These are phyloP conservation scores for Corythaixoides concolor DNA, from an alignment of 2,113 vertebrate species.

Conservation along the genomic window DNA sequence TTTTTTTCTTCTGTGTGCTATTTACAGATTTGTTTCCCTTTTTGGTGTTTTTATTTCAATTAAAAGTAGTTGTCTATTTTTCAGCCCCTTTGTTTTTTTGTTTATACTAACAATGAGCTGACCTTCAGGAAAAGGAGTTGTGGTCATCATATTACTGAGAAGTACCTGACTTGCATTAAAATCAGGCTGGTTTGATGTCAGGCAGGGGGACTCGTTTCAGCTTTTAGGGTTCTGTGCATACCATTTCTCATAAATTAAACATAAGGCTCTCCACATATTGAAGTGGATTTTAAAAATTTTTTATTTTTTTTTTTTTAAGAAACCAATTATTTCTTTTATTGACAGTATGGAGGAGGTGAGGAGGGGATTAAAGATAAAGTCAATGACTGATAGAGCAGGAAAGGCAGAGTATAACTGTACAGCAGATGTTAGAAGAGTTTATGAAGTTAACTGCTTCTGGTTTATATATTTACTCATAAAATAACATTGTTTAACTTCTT, in stretches of 20 bases:
- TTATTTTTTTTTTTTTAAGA: neutral
- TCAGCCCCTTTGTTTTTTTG: neutral
- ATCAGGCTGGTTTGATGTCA: neutral
- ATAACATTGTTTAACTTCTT: neutral
- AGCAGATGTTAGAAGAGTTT: neutral
- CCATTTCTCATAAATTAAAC: slow-evolving; percentile 12
- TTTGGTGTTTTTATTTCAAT: neutral
- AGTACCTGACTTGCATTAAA: neutral
- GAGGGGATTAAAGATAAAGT: neutral
- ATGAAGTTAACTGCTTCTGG: neutral
- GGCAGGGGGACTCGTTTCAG: slow-evolving; percentile 13
- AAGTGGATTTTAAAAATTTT: neutral
- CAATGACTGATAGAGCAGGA: neutral
- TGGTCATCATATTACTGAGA: neutral
- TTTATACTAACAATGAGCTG: neutral
- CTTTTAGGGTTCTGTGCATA: neutral
- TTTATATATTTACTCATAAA: neutral
- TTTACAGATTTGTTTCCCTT: neutral
- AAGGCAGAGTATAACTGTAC: neutral
- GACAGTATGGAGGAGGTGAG: neutral
- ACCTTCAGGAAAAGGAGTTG: neutral
- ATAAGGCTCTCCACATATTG: neutral
- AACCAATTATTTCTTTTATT: neutral
- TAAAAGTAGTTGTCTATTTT: neutral
- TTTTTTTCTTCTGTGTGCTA: neutral